Evolutionary conservation across 1,140 invertebrate genomes (phyloP), one percentile per base, ranked within the genome.

Genomic region (Forficula auricularia): DNA sequence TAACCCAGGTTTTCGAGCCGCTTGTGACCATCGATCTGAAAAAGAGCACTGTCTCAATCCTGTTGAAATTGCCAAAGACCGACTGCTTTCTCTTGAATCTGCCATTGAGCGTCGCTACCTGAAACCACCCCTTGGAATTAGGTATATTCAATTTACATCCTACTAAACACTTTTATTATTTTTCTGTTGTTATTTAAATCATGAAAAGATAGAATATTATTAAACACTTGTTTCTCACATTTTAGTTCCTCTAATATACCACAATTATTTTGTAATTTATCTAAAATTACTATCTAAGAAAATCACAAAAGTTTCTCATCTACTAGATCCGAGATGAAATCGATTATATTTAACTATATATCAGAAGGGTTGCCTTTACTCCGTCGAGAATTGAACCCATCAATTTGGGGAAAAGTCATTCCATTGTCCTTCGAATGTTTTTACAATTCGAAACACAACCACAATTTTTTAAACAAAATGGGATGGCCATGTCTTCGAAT

Each of bases 101-200:
- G 83, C 85, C 42, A 90, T 96, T 40, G 90, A 96, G 59, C 68
- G 88, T 45, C 64, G 92, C 49, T 97, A 96, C 59, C 65, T 96
- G 30, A 92, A 92, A 63, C 87, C 89, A 47, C 91, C 91, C 19
- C 65, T 97, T 14, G 88, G 85, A 38, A 70, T 73, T 47, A 75
- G 68, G 74, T 77, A 63, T 65, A 60, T 62, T 38, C 19, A 38
- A 12, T 3, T 18, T n/a, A 2, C 18, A 6, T 7, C 12, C 6
- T 38, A 38, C n/a, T 12, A 2, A n/a, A 16, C 33, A 7, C 18
- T 13, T 2, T 35, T 15, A 35, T 10, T n/a, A 15, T n/a, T n/a
- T n/a, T n/a, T n/a, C n/a, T n/a, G n/a, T n/a, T n/a, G n/a, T n/a
- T n/a, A n/a, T n/a, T n/a, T n/a, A n/a, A n/a, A n/a, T n/a, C n/a